Conservation (phyloP, 1,140 invertebrate genomes). For the Meloidogyne exigua region DNA sequence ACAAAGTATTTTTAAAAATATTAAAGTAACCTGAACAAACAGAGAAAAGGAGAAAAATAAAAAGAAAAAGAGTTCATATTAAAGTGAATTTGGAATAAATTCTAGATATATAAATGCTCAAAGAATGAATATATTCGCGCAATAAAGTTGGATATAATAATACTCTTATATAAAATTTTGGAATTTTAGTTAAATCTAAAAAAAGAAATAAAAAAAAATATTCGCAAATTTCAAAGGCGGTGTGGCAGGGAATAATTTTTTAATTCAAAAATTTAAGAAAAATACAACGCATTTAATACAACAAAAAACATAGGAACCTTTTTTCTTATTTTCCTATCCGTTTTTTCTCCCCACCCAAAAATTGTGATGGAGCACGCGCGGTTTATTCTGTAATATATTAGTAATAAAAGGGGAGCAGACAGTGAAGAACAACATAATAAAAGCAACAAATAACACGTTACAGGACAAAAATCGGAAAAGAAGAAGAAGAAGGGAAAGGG, state of each 20-base stretch:
- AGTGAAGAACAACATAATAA: not conserved
- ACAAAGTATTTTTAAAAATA: not conserved
- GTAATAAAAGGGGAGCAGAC: not conserved
- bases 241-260: not conserved
- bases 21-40: not conserved
- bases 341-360: not conserved
- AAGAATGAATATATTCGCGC: too few species aligned
- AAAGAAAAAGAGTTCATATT: not conserved
- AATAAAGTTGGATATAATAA: too few species aligned
- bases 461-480: not conserved
- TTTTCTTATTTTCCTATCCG: not conserved
- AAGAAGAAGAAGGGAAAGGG: not conserved
- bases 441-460: not conserved
- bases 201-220: too few species aligned
- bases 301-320: not conserved
- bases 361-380: not conserved
- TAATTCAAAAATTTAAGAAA: not conserved
- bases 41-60: too few species aligned
- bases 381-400: not conserved
- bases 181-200: too few species aligned
- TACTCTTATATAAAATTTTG: too few species aligned
- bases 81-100: too few species aligned
- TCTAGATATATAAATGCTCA: too few species aligned
- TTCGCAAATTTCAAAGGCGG: too few species aligned
- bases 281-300: not conserved